Percentiles rank a stretch among this genome's conserved stretches.
These are phyloP conservation scores for Acanthurus leucopareius DNA, from an alignment of 2,797 vertebrate species.

Conservation along the genomic window DNA sequence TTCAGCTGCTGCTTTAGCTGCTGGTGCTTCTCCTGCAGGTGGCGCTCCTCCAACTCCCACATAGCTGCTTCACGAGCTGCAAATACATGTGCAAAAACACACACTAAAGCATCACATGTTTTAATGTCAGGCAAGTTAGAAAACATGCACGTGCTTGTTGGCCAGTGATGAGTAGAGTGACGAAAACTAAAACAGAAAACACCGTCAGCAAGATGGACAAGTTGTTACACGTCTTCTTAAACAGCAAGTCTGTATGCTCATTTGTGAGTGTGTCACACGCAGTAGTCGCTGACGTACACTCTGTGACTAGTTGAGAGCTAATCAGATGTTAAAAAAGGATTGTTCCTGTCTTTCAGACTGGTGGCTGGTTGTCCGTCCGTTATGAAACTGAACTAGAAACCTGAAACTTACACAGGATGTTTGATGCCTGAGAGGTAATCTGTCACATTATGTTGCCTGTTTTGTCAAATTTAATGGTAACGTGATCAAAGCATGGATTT, in stretches of 20 bases:
- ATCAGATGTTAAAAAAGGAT: neutral
- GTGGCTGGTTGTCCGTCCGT: slow-evolving; percentile 25
- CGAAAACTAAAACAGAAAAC: slow-evolving; percentile 23
- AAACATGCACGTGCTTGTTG: slow-evolving; percentile 26
- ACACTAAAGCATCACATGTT: neutral
- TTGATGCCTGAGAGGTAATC: slow-evolving; percentile 15
- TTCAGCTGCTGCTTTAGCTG: slow-evolving; percentile 97
- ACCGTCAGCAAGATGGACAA: slow-evolving; percentile 8
- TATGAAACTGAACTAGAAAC: slow-evolving; percentile 8
- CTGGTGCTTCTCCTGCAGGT: slow-evolving; percentile 99
- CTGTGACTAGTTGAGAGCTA: neutral
- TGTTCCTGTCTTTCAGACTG: neutral
- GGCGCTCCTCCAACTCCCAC: slow-evolving; percentile 98
- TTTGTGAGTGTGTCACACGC: neutral
- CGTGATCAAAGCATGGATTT: neutral
- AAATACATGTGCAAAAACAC: slow-evolving; percentile 35
- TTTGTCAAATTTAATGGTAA: neutral
- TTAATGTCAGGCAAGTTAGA: neutral
- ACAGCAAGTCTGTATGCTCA: slow-evolving; percentile 8
- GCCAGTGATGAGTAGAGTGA: neutral
- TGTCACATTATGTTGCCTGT: neutral
- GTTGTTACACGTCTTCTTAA: slow-evolving; percentile 20
- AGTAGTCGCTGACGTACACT: neutral
- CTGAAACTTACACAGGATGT: slow-evolving; percentile 26
- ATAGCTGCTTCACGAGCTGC: slow-evolving; percentile 94